A percentile compares a stretch with the other conserved stretches of the same genome.
Conservation (phyloP, 1,140 invertebrate genomes). For the Megalopta genalis region DNA sequence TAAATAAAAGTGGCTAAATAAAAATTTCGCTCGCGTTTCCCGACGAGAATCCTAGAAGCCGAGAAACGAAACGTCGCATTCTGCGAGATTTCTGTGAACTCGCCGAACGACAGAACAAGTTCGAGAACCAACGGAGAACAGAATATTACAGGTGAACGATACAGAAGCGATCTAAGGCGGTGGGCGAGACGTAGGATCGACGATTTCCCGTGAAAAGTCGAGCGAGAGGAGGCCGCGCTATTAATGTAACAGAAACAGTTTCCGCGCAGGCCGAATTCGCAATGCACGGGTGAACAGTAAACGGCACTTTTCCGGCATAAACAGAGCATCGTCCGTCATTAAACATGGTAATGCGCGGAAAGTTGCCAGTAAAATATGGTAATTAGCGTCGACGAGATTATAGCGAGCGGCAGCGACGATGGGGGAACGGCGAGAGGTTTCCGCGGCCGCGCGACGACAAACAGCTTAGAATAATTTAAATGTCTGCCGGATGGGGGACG, state of each 20-base stretch:
- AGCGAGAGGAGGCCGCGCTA: not conserved
- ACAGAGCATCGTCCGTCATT: conserved; percentile 25
- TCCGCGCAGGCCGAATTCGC: too few species aligned
- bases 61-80: too few species aligned
- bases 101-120: too few species aligned
- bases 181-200: too few species aligned
- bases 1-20: too few species aligned
- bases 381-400: conserved; percentile 34
- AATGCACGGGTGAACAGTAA: not conserved
- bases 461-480: conserved; percentile 46
- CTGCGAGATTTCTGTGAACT: too few species aligned
- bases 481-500: conserved; percentile 1
- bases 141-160: too few species aligned
- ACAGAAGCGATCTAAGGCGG: too few species aligned
- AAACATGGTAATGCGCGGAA: conserved; percentile 24
- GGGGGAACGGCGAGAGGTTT: not conserved
- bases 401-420: not conserved
- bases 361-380: conserved; percentile 38
- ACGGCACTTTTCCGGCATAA: conserved; percentile 14
- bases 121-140: too few species aligned
- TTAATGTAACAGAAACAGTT: not conserved
- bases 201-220: too few species aligned
- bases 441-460: conserved; percentile 16
- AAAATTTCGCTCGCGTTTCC: too few species aligned
- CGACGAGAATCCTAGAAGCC: too few species aligned